Conservation (phyloP, 1,140 invertebrate genomes). For the Sycophila sp. region DNA sequence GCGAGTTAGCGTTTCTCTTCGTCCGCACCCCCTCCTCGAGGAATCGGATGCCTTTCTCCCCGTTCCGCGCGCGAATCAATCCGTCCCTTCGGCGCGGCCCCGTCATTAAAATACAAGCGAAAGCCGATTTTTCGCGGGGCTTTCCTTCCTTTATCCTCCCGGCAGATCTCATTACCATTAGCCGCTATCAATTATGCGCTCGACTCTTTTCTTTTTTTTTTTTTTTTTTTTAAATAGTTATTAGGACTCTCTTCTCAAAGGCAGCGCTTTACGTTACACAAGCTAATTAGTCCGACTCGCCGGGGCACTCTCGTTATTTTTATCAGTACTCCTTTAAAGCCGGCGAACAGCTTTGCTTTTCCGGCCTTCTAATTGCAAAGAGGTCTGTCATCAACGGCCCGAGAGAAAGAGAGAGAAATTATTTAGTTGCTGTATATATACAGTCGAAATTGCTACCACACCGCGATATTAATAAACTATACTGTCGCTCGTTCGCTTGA, state of each 20-base stretch:
- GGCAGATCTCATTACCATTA: conserved; percentile 13
- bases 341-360: not conserved
- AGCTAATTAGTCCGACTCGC: conserved; percentile 11
- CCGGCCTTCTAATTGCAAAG: too few relatives aligned
- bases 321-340: conserved; percentile 1
- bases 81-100: too few relatives aligned
- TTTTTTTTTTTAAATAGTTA: conserved; percentile 24
- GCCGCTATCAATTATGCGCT: not conserved
- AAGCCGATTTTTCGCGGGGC: not conserved
- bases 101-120: not conserved
- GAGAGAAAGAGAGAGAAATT: too few relatives aligned
- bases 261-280: not conserved
- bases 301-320: not conserved
- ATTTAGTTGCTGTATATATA: too few relatives aligned
- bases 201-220: too few relatives aligned
- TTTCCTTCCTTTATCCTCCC: not conserved
- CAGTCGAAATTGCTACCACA: too few relatives aligned
- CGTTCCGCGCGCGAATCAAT: not conserved
- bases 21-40: too few relatives aligned
- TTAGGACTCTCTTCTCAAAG: not conserved
- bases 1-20: conserved; percentile 9
- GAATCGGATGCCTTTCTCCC: not conserved
- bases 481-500: too few relatives aligned
- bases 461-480: too few relatives aligned
- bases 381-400: too few relatives aligned